Percentiles rank a stretch among this genome's conserved stretches.
Evolutionary conservation across 2,888 invertebrate species (phyloP).

Genomic region (Invenusta paracnida): DNA sequence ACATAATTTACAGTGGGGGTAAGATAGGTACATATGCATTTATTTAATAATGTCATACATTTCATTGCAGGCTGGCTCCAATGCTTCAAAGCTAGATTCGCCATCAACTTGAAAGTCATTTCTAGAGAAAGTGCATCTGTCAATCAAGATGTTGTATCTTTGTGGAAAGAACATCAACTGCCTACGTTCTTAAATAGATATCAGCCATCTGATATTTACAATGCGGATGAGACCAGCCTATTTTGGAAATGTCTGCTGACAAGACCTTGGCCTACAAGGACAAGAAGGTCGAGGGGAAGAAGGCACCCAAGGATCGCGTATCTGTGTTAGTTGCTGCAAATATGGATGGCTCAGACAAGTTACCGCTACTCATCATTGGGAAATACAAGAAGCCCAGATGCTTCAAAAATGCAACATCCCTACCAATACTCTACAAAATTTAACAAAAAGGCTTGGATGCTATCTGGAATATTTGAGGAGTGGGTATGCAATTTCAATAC

Average conservation of each 20-base stretch:
- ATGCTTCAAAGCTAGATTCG: too few species aligned
- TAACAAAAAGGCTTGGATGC: slow-evolving; percentile 47
- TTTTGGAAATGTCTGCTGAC: neutral
- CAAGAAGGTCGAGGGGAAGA: neutral
- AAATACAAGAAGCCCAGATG: slow-evolving; percentile 41
- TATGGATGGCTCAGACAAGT: slow-evolving; percentile 44
- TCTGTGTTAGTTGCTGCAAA: slow-evolving; percentile 42
- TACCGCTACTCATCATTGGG: slow-evolving; percentile 39
- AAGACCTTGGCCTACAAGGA: neutral
- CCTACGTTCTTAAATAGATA: neutral
- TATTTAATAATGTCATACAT: too few species aligned
- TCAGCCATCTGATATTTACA: neutral
- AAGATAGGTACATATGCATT: too few species aligned
- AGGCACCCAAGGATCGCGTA: slow-evolving; percentile 36
- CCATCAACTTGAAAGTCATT: too few species aligned
- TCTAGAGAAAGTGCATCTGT: too few species aligned
- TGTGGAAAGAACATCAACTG: too few species aligned
- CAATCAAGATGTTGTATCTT: too few species aligned
- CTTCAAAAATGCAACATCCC: neutral
- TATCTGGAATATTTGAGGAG: slow-evolving; percentile 38
- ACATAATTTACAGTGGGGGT: too few species aligned
- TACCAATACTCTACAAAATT: slow-evolving; percentile 32
- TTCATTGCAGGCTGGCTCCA: too few species aligned
- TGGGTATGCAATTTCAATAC: slow-evolving; percentile 44
- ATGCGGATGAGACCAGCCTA: neutral